Evolutionary conservation across 1,140 invertebrate species (phyloP), one percentile per base, ranked within the genome.

Genomic region (Musca domestica): DNA sequence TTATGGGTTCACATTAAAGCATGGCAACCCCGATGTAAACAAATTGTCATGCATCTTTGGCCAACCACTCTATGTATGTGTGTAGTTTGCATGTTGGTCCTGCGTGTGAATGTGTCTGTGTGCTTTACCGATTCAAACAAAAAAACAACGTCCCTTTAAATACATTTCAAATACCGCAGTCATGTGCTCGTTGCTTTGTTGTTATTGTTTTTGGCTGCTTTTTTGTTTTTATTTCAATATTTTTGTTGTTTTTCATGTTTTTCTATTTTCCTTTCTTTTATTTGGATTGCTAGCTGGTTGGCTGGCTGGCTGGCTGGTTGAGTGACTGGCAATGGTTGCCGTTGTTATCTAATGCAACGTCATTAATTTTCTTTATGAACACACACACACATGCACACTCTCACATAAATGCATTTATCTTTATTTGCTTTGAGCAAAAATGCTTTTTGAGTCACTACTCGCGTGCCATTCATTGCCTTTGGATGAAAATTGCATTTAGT

Each of bases 331-430:
- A 58, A 10, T 27, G 23, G 51, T 54, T 30, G 14, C 27, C 27
- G 23, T 56, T 56, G 34, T 41, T 54, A 34, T 61, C 56, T 61
- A 41, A 61, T 34, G 56, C 56, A 61, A 61, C 56, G 56, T 61
- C 56, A 61, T 61, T 61, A 61, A 61, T 61, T 61, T 51, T 51
- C 20, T 51, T 51, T 51, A 41, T 2, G 12, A 41, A 10, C 23
- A 25, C 23, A 25, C 54, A 58, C 9, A 25, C 20, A 25, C 54
- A n/a, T 23, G n/a, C 22, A 12, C 20, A 19, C 48, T 19, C 20
- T 22, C 51, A 9, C 51, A 52, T 14, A 12, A 0, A 30, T n/a
- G 27, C 27, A 30, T 30, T 30, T 30, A 41, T 41, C 34, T 41
- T 41, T 41, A 41, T 41, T 41, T 41, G 27, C 27, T 41, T 5